Evolutionary conservation across 2,888 invertebrate genomes (phyloP), one percentile per base, ranked within the genome.

Genomic region (Ochropleura plecta): DNA sequence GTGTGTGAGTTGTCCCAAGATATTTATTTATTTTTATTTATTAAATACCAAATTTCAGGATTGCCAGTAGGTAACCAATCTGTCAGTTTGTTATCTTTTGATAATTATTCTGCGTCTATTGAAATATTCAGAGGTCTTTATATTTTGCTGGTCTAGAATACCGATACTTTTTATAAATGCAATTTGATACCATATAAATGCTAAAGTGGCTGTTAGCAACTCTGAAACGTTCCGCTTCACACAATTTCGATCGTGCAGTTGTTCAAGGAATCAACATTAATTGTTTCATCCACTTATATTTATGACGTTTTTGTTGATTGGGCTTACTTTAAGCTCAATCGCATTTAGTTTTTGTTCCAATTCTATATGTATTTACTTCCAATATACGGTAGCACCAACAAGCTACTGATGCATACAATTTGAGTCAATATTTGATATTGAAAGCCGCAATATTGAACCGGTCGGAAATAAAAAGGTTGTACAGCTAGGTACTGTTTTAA

Each of bases 361-460:
- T 30, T 30, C 30, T 3, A 30, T 30, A 30, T 3, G 30, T 30
- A 30, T 30, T 30, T 30, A 30, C 3, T 30, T 30, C 30, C 30
- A 30, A 30, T 30, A 30, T 20, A 18, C 5, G n/a, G 40, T 40
- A 0, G 18, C 14, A 18, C 49, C 42, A 30, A 14, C 9, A 42
- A 57, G 18, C 7, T 63, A 20, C 18, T 12, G 63, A 73, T 80
- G 81, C 63, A 46, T 44, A 18, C 40, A 14, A 49, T 49, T 72
- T 44, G 46, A 9, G 3, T 70, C 42, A 53, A 48, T 10, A 48
- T 30, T n/a, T 53, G 14, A 10, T 63, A 49, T n/a, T 14, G 18
- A 10, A 10, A 5, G 49, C 16, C 51, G 0, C 42, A 48, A 8
- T 14, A n/a, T 55, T 12, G 44, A 7, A 8, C 5, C 2, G 0